Base-by-base conservation (phyloP, 2,797 vertebrate species). In the Mus caroli region DNA sequence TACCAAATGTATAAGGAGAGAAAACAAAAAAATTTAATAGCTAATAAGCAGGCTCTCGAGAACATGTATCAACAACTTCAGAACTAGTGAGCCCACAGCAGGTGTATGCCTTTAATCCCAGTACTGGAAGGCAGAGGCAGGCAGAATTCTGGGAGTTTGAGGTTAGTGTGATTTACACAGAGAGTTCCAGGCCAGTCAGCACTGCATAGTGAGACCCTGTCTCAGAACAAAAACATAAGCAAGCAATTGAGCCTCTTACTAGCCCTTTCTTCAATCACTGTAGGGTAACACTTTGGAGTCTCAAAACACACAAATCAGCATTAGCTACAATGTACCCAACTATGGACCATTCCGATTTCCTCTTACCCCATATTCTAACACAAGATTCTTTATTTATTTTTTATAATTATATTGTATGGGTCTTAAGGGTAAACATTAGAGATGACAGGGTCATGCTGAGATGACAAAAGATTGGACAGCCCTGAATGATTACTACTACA, bases 21-120 rank as follows among this genome's bases (percentile, higher is more conserved):
- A 56, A 24, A 94, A 86, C 2, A 89, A 93, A 91, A 97, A 96
- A 92, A 79, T 46, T 46, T 92, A 94, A 94, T 79, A 92, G 20
- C 43, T 52, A 69, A 52, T 50, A 94, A 31, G 60, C 34, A 95
- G 37, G 2, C 9, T 58, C n/a, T 95, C 54, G 52, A 54, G 76
- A 83, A 69, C 93, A 85, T 64, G 62, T 15, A 40, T 92, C 78
- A 83, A 31, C 50, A 86, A 83, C 3, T 96, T 96, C 93, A 46
- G 64, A 87, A 87, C 73, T 88, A 91, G 56, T 37, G 31, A 90
- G 43, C 43, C 7, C 14, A 67, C 15, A 22, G 54, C 19, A 76
- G 40, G 17, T 34, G 4, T 77, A 50, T 5, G 43, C 56, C 40
- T 89, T 89, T 89, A 62, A 77, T 62, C 73, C 73, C 28, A 77